Base-by-base conservation (phyloP, 2,888 invertebrate species). In the Thymelicus sylvestris region DNA sequence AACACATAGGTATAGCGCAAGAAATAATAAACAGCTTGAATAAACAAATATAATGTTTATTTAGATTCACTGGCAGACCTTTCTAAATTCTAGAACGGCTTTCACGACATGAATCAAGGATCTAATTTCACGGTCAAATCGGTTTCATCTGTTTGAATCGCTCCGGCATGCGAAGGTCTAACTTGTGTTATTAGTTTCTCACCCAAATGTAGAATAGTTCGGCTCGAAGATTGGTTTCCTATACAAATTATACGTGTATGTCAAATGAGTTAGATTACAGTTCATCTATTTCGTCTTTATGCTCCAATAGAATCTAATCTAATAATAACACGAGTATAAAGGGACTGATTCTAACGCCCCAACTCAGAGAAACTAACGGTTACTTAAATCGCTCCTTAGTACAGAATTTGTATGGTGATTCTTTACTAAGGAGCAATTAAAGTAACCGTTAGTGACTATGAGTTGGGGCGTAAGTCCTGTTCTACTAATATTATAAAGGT, bases 51-150 rank as follows among this genome's bases (percentile, higher is more conserved):
- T 19, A 19, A 44, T 44, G 44, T 52, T 15, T 52, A 19, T 52
- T 52, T 52, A 52, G 50, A 52, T 52, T 52, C 19, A 7, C 15
- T 8, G 8, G 19, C 4, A 19, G 57, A 13, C 6, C 57, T 13
- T 57, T 10, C 24, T 24, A 57, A 41, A 62, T 44, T 15, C 10
- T 19, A 41, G 19, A 44, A 8, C 61, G 15, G 15, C 55, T 61
- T 66, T 47, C 38, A 15, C 13, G 65, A 41, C 38, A 55, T 65
- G 55, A 67, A 60, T 60, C 60, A 39, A 60, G 38, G 31, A 48
- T 60, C 48, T 67, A 67, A 67, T 67, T 67, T 67, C 48, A 59
- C 66, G 67, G 60, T 67, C 67, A 67, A 61, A 48, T 67, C 67
- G 60, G 50, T 67, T 67, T 67, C 67, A 67, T 67, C 67, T 19